Evolutionary conservation across 2,888 invertebrate genomes (phyloP), one percentile per base, ranked within the genome.

Genomic region (Polydrusus pterygomalis): DNA sequence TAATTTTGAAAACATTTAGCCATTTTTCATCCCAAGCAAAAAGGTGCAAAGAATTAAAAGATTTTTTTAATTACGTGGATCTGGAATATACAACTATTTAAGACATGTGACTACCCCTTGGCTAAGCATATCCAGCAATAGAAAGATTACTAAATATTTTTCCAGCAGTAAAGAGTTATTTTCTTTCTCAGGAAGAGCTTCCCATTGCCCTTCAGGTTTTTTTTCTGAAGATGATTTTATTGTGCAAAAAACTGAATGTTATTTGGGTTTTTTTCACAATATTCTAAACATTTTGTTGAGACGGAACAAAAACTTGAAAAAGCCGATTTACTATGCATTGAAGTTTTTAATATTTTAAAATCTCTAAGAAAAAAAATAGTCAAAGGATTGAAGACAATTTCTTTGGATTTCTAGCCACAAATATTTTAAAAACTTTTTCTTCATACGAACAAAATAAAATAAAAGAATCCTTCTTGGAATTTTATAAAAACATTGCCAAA

Each of bases 31-130:
- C 60, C 13, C 60, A 60, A 15, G 38, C 60, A 7, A 60, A 60
- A 60, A 34, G 34, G 38, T 34, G 34, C 38, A 60, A 38, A 38
- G 11, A 60, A 40, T 60, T 60, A 40, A 34, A 38, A 60, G 60
- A 60, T 34, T 60, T 60, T 38, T 60, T 60, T n/a, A 60, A 60
- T 7, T 60, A 15, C 18, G 60, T 34, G n/a, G 60, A 60, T 60
- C 10, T 60, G 38, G 60, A 60, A 60, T 60, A 60, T 10, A 60
- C 3, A 60, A 40, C 38, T 15, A 60, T 30, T 30, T 30, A 30
- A 30, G 30, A 30, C 30, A 30, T 30, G 30, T 30, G 30, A 2
- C 30, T 7, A 30, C 30, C n/a, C 60, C 38, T 7, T 60, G 60
- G 60, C 38, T 60, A 15, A 15, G 38, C 15, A 38, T 60, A 6